Conservation (phyloP, 2,888 invertebrate species). For the Thyatira batis region DNA sequence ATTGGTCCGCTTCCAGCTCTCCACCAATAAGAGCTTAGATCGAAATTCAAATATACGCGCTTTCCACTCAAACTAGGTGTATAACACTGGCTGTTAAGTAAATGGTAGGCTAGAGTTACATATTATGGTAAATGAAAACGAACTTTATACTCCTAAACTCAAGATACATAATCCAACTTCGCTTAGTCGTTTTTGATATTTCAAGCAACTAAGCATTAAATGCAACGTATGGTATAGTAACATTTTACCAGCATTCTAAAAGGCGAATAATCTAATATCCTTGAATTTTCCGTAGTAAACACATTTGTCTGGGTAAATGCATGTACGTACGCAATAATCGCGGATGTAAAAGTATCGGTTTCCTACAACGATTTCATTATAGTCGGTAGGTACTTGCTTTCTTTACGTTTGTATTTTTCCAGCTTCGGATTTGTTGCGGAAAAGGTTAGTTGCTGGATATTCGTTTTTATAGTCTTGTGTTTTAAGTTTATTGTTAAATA, state of each 20-base stretch:
- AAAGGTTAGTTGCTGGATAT: background rate
- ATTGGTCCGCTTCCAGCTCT: no score
- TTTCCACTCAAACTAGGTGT: no score
- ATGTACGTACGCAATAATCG: constrained; percentile 2
- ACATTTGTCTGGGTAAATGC: constrained; percentile 11
- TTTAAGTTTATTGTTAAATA: background rate
- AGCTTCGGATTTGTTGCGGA: background rate
- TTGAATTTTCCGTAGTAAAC: constrained; percentile 6
- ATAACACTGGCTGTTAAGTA: no score
- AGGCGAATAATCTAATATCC: background rate
- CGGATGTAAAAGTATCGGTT: background rate
- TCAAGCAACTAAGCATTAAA: no score
- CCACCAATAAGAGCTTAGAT: no score
- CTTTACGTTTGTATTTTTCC: background rate
- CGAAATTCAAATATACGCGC: no score
- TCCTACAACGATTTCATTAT: background rate
- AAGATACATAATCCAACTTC: no score
- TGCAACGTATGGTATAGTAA: background rate
- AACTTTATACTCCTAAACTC: no score
- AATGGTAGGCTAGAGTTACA: no score
- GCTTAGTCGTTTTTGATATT: no score
- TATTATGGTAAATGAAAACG: no score
- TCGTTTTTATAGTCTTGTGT: background rate
- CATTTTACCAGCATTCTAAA: background rate
- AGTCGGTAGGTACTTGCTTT: background rate